Evolutionary conservation across 2,888 invertebrate species (phyloP), one percentile per base, ranked within the genome.

Genomic region (Smittia aterrima): DNA sequence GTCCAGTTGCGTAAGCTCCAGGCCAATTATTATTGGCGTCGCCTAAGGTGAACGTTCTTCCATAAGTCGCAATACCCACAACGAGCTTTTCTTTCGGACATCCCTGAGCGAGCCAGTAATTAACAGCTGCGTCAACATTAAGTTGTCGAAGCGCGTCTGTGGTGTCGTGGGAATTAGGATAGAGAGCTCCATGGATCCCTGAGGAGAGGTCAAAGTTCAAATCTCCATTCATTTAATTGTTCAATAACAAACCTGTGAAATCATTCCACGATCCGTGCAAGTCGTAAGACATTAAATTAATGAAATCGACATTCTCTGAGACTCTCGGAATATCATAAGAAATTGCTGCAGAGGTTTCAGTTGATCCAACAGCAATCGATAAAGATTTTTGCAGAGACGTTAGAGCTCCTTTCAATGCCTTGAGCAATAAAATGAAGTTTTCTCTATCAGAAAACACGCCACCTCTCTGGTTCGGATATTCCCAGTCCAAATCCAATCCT

Each of bases 61-160:
- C 91, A 76, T 89, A 91, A 1, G 87, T 82, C 0, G 87, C 87
- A 53, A 90, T 80, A 0, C 91, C 91, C 0, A 91, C 75, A 0
- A 87, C 83, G 0, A 91, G 76, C 79, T 91, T 91, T 4, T 85
- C 80, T 7, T 85, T 81, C 7, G 83, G 80, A 1, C 85, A 85
- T 2, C 87, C 87, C 54, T 85, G 82, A 0, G 81, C 80, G 1
- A 87, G 75, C 87, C 87, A 88, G 75, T 84, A 84, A 40, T 82
- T 78, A 4, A 88, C 80, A 1, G 25, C 22, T 11, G 73, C 24
- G 3, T 40, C 41, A 22, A 53, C 64, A 64, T 64, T 73, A 38
- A 25, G 13, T 25, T n/a, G 1, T 66, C 18, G 6, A 20, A 18
- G 32, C n/a, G 3, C n/a, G 11, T 47, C 47, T n/a, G 47, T 66